Evolutionary conservation across 2,888 invertebrate species (phyloP).

Genomic region (Plebejus argus): DNA sequence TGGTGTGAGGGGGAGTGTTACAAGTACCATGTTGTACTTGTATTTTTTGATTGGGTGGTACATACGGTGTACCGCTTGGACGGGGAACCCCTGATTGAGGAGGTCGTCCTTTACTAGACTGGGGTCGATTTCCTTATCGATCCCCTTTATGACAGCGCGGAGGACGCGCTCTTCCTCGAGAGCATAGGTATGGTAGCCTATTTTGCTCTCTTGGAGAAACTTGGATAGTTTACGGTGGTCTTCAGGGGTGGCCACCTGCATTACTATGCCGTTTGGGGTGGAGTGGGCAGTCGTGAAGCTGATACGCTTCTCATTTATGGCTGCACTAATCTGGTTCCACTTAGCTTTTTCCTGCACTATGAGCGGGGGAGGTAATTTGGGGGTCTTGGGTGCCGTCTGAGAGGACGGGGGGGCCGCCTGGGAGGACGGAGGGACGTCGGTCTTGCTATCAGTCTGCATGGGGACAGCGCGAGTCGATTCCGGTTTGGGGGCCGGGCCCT

Average conservation of each 20-base stretch:
- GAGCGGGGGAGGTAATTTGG: not conserved
- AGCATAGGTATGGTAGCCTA: constrained; percentile 23
- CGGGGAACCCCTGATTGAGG: too few species aligned
- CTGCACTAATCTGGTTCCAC: not conserved
- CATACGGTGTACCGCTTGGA: constrained; percentile 8
- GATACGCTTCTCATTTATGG: not conserved
- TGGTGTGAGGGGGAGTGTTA: not conserved
- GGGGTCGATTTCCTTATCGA: too few species aligned
- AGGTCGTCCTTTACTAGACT: too few species aligned
- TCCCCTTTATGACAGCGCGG: too few species aligned
- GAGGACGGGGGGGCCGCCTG: not conserved
- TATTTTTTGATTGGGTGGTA: not conserved
- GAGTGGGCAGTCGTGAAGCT: not conserved
- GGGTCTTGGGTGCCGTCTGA: too few species aligned
- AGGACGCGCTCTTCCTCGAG: too few species aligned
- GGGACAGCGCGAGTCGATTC: not conserved
- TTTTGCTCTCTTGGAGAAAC: not conserved
- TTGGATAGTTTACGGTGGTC: not conserved
- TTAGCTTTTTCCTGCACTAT: not conserved
- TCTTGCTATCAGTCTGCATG: not conserved
- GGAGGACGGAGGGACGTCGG: not conserved
- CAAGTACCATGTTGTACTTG: not conserved
- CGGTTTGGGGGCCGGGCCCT: not conserved
- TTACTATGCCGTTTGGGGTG: constrained; percentile 8
- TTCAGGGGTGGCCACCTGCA: not conserved